Evolutionary conservation across 2,113 vertebrate species (phyloP), one percentile per base, ranked within the genome.

Genomic region (Leptodactylus fuscus): DNA sequence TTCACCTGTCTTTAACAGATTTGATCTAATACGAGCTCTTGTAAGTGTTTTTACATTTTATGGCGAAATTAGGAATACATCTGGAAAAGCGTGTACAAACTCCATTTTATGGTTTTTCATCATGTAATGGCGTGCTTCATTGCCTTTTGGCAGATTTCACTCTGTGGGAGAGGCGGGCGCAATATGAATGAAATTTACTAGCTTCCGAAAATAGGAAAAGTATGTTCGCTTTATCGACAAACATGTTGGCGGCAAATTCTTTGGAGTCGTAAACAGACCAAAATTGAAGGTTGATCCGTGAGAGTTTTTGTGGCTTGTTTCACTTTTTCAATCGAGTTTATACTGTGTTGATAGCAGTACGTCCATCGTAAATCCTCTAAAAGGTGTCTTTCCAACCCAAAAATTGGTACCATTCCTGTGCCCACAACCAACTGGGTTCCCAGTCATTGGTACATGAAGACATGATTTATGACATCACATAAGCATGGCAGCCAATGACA

Each of bases 101-200:
- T 1, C 53, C 82, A 16, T 91, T 95, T 95, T 94, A 93, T 90
- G 91, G 91, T 88, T 94, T 94, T 93, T 92, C 91, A 94, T 95
- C 91, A 94, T 90, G 89, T 87, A 89, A 89, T 88, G 91, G 79
- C 90, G 88, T 91, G 93, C 92, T 94, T 93, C 91, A 36, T 90
- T 93, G 93, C 90, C 89, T 91, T 88, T 88, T 86, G 88, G 91
- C 87, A 85, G 53, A 29, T 91, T 83, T 89, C 87, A 88, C 87
- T 77, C 87, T 0, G 83, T 90, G 89, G 93, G 93, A 95, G 92
- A 0, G 4, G 29, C n/a, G 22, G 44, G 11, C 34, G 58, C 62
- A 86, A 81, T 80, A 55, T 79, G 20, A 70, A 32, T 32, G 53
- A 79, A 81, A 86, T 86, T 85, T 85, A 85, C 76, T 24, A 80